These are phyloP conservation scores for Syndactyla subalaris DNA, from an alignment of 2,797 vertebrate species.

Conservation along the genomic window DNA sequence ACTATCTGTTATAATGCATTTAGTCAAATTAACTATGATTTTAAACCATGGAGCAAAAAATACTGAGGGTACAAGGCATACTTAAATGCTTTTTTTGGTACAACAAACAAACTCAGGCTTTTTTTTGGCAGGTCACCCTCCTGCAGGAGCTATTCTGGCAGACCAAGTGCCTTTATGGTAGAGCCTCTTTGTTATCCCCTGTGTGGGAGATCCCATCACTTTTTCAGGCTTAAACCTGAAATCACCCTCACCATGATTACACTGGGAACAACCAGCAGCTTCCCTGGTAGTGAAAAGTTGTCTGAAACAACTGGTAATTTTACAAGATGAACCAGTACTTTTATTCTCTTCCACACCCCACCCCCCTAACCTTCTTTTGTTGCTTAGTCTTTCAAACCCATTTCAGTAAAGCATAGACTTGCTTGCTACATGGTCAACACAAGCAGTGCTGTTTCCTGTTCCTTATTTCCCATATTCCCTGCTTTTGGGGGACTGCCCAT, in stretches of 20 bases:
- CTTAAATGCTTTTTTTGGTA: neutral
- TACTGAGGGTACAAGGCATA: neutral
- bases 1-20: neutral
- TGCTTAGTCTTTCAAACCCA: neutral
- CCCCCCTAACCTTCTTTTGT: rapidly evolving
- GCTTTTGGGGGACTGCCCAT: neutral
- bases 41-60: neutral
- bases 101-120: neutral
- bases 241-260: neutral
- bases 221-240: neutral
- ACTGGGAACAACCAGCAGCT: neutral
- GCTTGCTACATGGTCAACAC: neutral
- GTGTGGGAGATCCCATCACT: rapidly evolving
- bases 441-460: neutral
- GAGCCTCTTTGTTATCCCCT: neutral
- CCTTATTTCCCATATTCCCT: neutral
- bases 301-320: neutral
- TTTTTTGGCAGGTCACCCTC: neutral
- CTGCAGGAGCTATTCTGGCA: neutral
- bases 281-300: neutral
- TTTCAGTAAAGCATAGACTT: neutral
- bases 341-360: rapidly evolving
- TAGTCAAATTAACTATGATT: neutral
- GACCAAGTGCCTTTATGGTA: neutral
- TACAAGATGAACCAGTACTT: neutral